Evolutionary conservation across 2,797 vertebrate species (phyloP), one percentile per base, ranked within the genome.

Genomic region (Falco naumanni): DNA sequence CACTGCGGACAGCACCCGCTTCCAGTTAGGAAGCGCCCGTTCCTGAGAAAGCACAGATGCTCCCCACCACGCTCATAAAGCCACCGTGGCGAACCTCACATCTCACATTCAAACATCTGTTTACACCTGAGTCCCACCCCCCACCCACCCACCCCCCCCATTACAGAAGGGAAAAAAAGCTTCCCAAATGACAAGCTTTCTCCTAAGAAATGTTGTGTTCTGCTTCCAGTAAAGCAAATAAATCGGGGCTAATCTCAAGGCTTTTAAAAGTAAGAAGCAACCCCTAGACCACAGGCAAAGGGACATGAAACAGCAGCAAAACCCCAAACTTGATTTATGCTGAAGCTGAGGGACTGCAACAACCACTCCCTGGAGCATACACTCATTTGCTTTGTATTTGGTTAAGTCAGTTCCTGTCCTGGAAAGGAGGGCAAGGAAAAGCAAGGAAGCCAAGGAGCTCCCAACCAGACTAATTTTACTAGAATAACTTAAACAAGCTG

Each of bases 161-260:
- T 22, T 24, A 63, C 33, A 78, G 56, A 74, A 47, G 7, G 21
- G 24, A 37, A 84, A 66, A 82, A 79, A 56, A 41, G 12, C 34
- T 64, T 57, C 64, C 24, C 45, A 80, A 77, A 53, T 1, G 0
- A n/a, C 37, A 78, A 69, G 33, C 6, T 66, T 68, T 43, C 89
- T 50, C 48, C 80, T 76, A 13, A 86, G 50, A 94, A 90, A 82
- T 6, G 10, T 25, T 45, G 22, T 8, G 12, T 64, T 72, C 65
- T 79, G 51, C 78, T 89, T 74, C 78, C 65, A 92, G 70, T 37
- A 41, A 87, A 90, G 59, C 29, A 43, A 90, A 84, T 54, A 78
- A 45, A 93, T 53, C 11, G 5, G 71, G 11, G 43, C 64, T 74
- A 64, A 75, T 31, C 47, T 37, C 34, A 75, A 78, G 45, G 41